Base-by-base conservation (phyloP, 1,140 invertebrate species). In the Cydia pomonella region DNA sequence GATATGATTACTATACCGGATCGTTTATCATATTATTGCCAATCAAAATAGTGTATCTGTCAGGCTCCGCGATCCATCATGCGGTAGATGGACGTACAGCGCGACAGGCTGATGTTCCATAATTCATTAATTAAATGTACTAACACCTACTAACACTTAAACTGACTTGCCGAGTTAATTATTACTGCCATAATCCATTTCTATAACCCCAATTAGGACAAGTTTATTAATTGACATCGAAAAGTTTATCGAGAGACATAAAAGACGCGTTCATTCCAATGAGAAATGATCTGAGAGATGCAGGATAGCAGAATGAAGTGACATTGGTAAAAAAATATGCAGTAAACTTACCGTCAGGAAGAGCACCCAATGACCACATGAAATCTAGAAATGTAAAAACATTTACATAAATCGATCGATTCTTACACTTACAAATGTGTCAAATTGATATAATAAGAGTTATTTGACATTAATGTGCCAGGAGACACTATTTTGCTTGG, bases 331-430 rank as follows among this genome's bases (percentile, higher is more conserved):
- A 86, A 89, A 85, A 86, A 87, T 83, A 74, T 83, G 73, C 82
- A 82, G 79, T 81, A 69, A 86, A 96, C 97, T 97, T 95, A 98
- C 97, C 97, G 95, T 98, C 97, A 94, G 97, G 97, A 95, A 98
- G 96, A 95, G 97, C 97, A 96, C 97, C 97, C 96, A 98, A 95
- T 94, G 97, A 98, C 97, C 97, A 98, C 96, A 98, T 98, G 96
- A 98, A 98, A 97, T 98, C 97, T 98, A 97, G 94, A 96, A 97
- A 95, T 94, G 95, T 94, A 95, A 95, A 96, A 94, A 95, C 94
- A 95, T 91, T 91, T 92, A 91, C 90, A 92, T 93, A 93, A 93
- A 91, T 92, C 89, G 90, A 92, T 84, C 91, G 85, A 92, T 91
- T 83, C 89, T 91, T 92, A 89, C 79, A 90, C 81, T 82, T 85